A percentile compares a stretch with the other conserved stretches of the same genome.
Evolutionary conservation across 2,113 vertebrate species (phyloP).

Genomic region (Geococcyx californianus): DNA sequence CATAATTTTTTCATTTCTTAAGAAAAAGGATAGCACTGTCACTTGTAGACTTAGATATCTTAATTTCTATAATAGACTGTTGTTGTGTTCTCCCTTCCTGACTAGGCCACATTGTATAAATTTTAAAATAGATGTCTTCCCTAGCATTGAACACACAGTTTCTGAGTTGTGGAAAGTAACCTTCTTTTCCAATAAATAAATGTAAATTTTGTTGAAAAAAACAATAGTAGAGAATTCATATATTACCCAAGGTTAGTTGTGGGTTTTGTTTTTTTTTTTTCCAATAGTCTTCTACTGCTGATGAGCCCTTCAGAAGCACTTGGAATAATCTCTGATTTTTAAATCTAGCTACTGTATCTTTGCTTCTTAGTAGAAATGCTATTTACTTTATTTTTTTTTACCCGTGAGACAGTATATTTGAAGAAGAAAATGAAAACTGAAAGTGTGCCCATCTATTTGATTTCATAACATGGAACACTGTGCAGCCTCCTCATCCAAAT

Average conservation of each 20-base stretch:
- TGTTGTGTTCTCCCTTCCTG: not conserved
- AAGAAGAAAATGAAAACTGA: not conserved
- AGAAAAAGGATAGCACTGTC: not conserved
- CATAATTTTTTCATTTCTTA: not conserved
- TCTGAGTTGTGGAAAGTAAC: not conserved
- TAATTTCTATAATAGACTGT: not conserved
- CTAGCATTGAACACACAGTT: not conserved
- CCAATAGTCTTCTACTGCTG: not conserved
- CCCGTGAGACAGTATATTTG: fast-evolving
- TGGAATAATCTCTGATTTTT: not conserved
- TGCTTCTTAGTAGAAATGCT: not conserved
- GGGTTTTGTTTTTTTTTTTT: too few species aligned
- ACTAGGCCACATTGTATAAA: not conserved
- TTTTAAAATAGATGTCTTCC: not conserved
- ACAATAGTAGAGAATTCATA: not conserved
- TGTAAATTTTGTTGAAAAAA: slow-evolving; percentile 1
- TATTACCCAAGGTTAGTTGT: not conserved
- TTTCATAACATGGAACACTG: not conserved
- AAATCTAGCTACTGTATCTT: not conserved
- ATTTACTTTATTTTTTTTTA: not conserved
- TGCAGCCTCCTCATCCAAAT: not conserved
- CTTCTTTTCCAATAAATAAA: not conserved
- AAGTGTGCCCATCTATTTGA: not conserved
- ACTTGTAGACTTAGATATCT: not conserved
- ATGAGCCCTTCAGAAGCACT: not conserved